phyloP scores from a whole-genome alignment of 1,140 invertebrate species.

The Orussus abietinus region DNA sequence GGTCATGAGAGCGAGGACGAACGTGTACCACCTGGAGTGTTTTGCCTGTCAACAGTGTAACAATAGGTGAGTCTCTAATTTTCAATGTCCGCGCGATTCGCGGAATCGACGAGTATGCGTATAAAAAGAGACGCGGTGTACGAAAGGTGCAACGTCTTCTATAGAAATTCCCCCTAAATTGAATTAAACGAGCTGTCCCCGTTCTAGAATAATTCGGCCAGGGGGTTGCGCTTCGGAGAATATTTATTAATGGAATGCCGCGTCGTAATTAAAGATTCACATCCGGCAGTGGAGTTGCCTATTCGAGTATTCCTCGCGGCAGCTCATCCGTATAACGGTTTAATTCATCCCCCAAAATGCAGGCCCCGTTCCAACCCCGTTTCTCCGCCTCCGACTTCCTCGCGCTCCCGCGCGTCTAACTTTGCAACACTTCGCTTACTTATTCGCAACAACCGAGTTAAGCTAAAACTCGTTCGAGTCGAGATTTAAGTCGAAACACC shows the following conservation, averaged over 20 bases:
- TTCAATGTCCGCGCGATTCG: too few relatives aligned
- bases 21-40: constrained; percentile 94
- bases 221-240: constrained; percentile 26
- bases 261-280: constrained; percentile 48
- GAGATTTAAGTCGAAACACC: constrained; percentile 37
- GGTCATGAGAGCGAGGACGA: constrained; percentile 92
- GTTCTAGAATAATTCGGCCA: too few relatives aligned
- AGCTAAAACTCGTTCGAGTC: constrained; percentile 43
- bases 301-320: constrained; percentile 41
- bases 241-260: constrained; percentile 38
- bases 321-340: constrained; percentile 52
- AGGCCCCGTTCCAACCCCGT: constrained; percentile 22
- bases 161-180: too few relatives aligned
- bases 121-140: too few relatives aligned
- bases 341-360: constrained; percentile 38
- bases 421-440: constrained; percentile 52
- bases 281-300: constrained; percentile 27
- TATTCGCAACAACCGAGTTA: constrained; percentile 52
- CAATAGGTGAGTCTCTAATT: constrained; percentile 90
- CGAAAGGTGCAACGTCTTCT: too few relatives aligned
- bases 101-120: too few relatives aligned
- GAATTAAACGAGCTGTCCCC: too few relatives aligned
- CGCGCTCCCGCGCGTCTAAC: constrained; percentile 39
- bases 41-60: constrained; percentile 96
- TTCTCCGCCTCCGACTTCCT: too few relatives aligned